Evolutionary conservation across 2,888 invertebrate genomes (phyloP).

Genomic region (Eupithecia tripunctaria): DNA sequence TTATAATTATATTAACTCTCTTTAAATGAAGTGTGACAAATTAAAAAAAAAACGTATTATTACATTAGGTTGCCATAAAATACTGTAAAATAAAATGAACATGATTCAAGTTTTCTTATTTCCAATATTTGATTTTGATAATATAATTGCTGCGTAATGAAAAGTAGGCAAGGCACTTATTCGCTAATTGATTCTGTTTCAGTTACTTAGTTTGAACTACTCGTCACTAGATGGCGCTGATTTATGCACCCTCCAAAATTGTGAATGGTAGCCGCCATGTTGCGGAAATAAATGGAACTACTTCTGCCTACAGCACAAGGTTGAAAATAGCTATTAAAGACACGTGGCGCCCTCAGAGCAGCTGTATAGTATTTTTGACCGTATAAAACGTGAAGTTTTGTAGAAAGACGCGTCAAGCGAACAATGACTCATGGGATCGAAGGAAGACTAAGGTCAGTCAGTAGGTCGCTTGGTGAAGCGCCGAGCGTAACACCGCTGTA

Average conservation of each 20-base stretch:
- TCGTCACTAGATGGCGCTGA: conserved; percentile 35
- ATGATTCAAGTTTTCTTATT: background rate
- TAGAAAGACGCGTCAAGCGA: conserved; percentile 51
- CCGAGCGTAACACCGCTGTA: conserved; percentile 48
- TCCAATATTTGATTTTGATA: background rate
- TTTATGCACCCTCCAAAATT: conserved; percentile 17
- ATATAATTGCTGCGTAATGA: background rate
- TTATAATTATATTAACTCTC: background rate
- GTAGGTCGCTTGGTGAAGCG: conserved; percentile 59
- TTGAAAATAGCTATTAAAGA: conserved; percentile 29
- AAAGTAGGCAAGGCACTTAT: background rate
- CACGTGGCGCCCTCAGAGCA: conserved; percentile 15
- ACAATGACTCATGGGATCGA: conserved; percentile 64
- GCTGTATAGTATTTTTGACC: conserved; percentile 22
- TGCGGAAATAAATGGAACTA: conserved; percentile 23
- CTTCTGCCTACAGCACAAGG: conserved; percentile 27
- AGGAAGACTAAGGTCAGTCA: conserved; percentile 54
- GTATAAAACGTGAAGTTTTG: conserved; percentile 48
- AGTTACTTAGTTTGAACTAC: conserved; percentile 18
- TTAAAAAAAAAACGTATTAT: no score
- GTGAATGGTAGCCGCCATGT: conserved; percentile 20
- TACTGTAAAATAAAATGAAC: background rate
- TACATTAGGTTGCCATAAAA: background rate
- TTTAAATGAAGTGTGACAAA: no score
- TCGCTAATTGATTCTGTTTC: background rate